Evolutionary conservation across 2,797 vertebrate genomes (phyloP), one percentile per base, ranked within the genome.

Genomic region (Falco concolor): DNA sequence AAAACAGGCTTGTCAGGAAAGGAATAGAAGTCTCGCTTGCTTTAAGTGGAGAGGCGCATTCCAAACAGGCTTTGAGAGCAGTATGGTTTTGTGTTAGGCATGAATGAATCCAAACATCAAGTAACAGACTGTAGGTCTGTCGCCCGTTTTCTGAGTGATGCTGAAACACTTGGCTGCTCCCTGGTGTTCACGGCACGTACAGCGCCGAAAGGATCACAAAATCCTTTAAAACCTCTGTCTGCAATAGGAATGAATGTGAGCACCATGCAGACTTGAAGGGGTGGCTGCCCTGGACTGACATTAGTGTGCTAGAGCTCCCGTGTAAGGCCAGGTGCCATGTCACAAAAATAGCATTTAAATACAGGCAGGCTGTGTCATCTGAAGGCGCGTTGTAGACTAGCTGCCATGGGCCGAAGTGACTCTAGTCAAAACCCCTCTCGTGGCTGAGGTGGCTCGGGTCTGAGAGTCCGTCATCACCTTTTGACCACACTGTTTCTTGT

Each of bases 401-500:
- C 28, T 45, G 40, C 8, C 0, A 2, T 13, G 53, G 38, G 25
- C 75, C 54, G 18, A 24, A 56, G 52, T 1, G 0, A 3, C 3
- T 17, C 30, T 16, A 52, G 63, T 36, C 27, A 8, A 61, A 81
- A 56, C 42, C 73, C 24, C 21, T n/a, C n/a, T 34, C 1, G 0
- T 25, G 74, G 79, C 69, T 25, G 1, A 56, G 15, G 79, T 12
- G 47, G 61, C 85, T 91, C 0, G 30, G n/a, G 77, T 84, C 40
- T 44, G 57, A 64, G 45, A 59, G 80, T 89, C 54, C 47, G 0
- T 50, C 86, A 13, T 56, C 12, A 6, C 44, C 65, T 87, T 64
- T 84, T 85, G 54, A 94, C 94, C 5, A 1, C 30, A 0, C 84
- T 97, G 93, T 96, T 98, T 96, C 96, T 98, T 97, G 97, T 96